These are phyloP conservation scores for Betta splendens DNA, from an alignment of 2,797 vertebrate species.

Conservation along the genomic window DNA sequence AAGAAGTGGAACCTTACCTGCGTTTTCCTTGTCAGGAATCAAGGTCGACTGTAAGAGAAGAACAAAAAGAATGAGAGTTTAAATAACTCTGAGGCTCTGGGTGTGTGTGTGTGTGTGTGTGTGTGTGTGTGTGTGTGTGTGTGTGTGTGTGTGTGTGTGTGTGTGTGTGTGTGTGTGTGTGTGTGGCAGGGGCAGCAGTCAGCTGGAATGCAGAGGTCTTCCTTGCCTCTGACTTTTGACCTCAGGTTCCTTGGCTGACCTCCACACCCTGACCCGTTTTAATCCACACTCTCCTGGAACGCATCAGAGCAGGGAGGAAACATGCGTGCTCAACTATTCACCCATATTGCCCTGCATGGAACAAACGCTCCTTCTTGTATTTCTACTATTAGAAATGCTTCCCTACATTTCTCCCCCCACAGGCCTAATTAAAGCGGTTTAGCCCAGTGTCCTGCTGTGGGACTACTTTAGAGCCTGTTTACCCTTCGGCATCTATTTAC, in stretches of 20 bases:
- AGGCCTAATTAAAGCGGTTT: conserved; percentile 21
- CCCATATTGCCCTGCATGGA: not conserved
- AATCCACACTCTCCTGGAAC: conserved; percentile 72
- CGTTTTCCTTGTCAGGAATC: conserved; percentile 68
- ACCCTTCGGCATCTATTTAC: conserved; percentile 33
- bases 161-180: conserved; percentile 33
- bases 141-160: conserved; percentile 22
- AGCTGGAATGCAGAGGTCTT: conserved; percentile 79
- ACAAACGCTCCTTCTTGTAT: conserved; percentile 2
- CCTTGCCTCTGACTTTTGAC: conserved; percentile 77
- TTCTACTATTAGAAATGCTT: not conserved
- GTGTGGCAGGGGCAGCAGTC: conserved; percentile 52
- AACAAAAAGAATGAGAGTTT: conserved; percentile 2
- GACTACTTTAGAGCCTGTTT: conserved; percentile 27
- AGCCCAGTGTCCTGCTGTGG: conserved; percentile 26
- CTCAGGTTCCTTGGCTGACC: conserved; percentile 69
- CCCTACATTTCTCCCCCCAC: conserved; percentile 8
- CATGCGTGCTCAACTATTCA: conserved; percentile 14
- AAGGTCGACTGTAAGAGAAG: conserved; percentile 59
- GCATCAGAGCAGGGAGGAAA: conserved; percentile 47
- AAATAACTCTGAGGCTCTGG: conserved; percentile 21
- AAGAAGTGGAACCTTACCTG: conserved; percentile 67
- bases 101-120: conserved; percentile 32
- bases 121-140: conserved; percentile 27
- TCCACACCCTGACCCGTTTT: conserved; percentile 74